Base-by-base conservation (phyloP, 2,797 vertebrate species). In the Epinephelus coioides region DNA sequence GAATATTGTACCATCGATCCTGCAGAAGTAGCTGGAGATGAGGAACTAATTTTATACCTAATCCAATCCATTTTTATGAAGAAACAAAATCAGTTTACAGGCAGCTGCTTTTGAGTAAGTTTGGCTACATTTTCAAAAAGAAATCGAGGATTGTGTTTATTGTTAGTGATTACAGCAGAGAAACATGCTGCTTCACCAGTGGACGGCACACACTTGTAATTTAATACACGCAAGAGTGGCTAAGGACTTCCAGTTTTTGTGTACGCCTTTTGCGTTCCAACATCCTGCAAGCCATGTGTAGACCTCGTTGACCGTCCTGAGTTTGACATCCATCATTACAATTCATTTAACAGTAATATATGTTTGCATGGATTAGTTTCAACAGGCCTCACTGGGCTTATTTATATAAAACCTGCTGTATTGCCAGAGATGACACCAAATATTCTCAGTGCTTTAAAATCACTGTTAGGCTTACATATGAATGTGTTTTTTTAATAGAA, bases 301-400 rank as follows among this genome's bases (percentile, higher is more conserved):
- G 49, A 43, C 13, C 12, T 71, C 30, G 65, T 64, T 46, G 34
- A 18, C 18, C 6, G 0, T 73, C 55, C 34, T 59, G 18, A 72
- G 14, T 71, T 46, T 49, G 47, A 61, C 25, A 53, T 18, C 43
- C 15, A 40, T 62, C 43, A 62, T 57, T 27, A 57, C 43, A 67
- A 0, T 25, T 61, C 3, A 19, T 55, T n/a, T 23, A 30, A 44
- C 30, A 30, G 23, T 43, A 12, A 40, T 68, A 69, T 21, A 25
- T 43, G 14, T 66, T 67, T 72, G 8, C 23, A 71, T 11, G 43
- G 43, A 51, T 56, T 19, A 30, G n/a, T 54, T 53, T 59, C 7
- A 79, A 61, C 50, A 70, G 59, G 9, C 7, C 49, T 49, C 55
- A 38, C 1, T 21, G 14, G 11, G 47, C 19, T 1, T 70, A 3